Conservation (phyloP, 2,113 vertebrate species). For the Zosterops hypoxanthus region DNA sequence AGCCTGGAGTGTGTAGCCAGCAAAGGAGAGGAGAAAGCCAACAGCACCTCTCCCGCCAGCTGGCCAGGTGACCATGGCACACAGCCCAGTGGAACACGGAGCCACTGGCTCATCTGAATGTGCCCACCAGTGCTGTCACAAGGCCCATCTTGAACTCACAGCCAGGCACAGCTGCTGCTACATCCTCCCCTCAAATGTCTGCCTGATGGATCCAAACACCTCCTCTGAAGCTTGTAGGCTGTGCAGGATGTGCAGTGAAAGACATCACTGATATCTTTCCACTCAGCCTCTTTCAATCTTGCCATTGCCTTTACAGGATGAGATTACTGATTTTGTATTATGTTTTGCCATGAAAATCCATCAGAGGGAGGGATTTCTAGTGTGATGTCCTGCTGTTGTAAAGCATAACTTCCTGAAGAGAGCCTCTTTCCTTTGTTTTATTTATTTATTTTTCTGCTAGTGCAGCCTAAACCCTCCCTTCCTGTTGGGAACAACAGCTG, state of each 20-base stretch:
- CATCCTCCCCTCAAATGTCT: not conserved
- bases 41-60: rapidly evolving
- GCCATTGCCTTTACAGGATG: not conserved
- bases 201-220: not conserved
- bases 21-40: not conserved
- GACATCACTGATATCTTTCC: not conserved
- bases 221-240: not conserved
- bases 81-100: not conserved
- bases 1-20: not conserved
- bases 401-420: not conserved
- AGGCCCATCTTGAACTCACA: not conserved
- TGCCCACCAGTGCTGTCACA: not conserved
- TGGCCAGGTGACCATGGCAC: not conserved
- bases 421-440: not conserved
- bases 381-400: not conserved
- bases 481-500: conserved; percentile 43
- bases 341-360: not conserved
- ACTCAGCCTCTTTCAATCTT: not conserved
- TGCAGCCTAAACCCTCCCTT: conserved; percentile 17
- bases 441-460: not conserved
- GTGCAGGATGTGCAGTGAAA: not conserved
- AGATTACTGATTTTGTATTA: not conserved
- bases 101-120: not conserved
- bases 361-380: not conserved
- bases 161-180: not conserved